A percentile compares a stretch with the other conserved stretches of the same genome.
Evolutionary conservation across 2,113 vertebrate genomes (phyloP).

Genomic region (Corythaixoides concolor): DNA sequence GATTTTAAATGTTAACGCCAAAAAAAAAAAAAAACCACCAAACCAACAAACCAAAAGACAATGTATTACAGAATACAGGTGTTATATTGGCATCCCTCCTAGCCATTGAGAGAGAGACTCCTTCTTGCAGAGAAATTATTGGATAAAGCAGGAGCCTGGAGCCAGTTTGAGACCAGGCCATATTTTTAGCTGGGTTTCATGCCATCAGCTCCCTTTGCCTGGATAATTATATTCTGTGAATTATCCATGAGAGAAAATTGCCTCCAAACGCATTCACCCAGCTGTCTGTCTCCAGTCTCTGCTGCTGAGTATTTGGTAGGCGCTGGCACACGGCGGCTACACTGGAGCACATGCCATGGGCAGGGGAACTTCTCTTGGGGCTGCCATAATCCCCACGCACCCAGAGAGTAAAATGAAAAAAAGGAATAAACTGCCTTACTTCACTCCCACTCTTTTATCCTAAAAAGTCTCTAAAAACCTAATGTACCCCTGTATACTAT

Average conservation of each 20-base stretch:
- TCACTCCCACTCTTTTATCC: neutral
- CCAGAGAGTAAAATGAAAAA: neutral
- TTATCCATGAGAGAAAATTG: slow-evolving; percentile 19
- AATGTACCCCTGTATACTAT: neutral
- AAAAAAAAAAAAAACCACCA: neutral
- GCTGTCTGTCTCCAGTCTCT: neutral
- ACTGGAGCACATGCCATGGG: neutral
- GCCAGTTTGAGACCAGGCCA: slow-evolving; percentile 1
- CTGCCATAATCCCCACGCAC: neutral
- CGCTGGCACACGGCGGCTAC: neutral
- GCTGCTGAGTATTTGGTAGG: neutral
- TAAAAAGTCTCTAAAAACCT: neutral
- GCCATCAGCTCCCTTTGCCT: slow-evolving; percentile 16
- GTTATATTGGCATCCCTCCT: neutral
- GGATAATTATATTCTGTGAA: slow-evolving; percentile 34
- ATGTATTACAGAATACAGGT: neutral
- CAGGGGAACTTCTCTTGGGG: neutral
- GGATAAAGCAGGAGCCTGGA: slow-evolving; percentile 9
- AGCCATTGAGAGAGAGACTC: neutral
- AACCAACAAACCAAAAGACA: neutral
- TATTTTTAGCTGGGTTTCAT: slow-evolving; percentile 19
- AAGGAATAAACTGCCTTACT: neutral
- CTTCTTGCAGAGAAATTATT: neutral
- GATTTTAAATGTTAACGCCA: neutral
- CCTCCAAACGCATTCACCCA: neutral